Conservation (phyloP, 2,113 vertebrate species). For the Pica pica region DNA sequence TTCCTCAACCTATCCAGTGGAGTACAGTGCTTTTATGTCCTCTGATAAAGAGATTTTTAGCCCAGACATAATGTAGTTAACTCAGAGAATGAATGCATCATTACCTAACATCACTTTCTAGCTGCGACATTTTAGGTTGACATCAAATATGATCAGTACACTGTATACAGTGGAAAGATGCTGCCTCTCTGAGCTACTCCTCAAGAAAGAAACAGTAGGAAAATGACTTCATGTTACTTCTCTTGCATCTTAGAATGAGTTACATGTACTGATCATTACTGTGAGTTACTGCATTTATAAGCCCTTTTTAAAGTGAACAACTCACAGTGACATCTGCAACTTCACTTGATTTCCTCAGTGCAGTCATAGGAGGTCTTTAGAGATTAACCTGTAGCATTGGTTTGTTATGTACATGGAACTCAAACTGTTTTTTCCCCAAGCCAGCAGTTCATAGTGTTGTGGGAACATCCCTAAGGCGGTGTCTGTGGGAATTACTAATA, state of each 20-base stretch:
- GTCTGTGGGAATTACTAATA: background rate
- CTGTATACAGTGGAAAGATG: background rate
- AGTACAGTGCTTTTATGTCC: background rate
- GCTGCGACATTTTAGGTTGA: background rate
- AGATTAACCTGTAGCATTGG: background rate
- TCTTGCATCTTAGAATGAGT: background rate
- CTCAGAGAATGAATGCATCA: background rate
- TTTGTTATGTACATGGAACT: background rate
- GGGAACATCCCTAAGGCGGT: background rate
- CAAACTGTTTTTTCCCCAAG: background rate
- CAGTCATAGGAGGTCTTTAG: background rate
- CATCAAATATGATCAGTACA: background rate
- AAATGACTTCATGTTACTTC: background rate
- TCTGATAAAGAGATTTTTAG: background rate
- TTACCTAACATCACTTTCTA: background rate
- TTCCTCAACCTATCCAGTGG: fast-evolving
- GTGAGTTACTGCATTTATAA: background rate
- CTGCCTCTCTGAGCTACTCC: background rate
- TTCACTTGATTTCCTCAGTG: background rate
- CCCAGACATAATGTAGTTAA: background rate
- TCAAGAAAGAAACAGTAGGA: background rate
- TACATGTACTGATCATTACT: background rate
- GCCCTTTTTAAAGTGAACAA: background rate
- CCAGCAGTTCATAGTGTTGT: background rate
- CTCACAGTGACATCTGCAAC: background rate